phyloP scores from a whole-genome alignment of 2,797 vertebrate species.

The Meriones psammophilus region DNA sequence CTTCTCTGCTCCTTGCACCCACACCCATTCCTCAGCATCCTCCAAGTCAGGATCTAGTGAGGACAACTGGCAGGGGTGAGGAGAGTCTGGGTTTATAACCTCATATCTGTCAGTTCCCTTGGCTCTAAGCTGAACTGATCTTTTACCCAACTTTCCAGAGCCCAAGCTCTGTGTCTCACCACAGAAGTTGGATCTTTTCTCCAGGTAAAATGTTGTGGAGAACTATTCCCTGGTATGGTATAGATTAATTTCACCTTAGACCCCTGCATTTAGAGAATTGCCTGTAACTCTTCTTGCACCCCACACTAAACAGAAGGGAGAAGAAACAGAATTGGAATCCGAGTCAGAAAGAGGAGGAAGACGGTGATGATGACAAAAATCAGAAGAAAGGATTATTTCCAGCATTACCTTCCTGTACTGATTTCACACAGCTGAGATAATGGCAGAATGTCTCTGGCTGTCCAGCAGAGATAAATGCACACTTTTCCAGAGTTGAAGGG shows the following conservation, averaged over 20 bases:
- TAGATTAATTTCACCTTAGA: neutral
- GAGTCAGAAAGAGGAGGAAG: neutral
- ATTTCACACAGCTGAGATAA: neutral
- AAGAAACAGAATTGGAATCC: neutral
- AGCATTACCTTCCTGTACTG: neutral
- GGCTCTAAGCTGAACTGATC: neutral
- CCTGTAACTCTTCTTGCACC: neutral
- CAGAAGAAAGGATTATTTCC: neutral
- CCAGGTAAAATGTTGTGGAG: neutral
- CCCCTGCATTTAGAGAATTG: constrained; percentile 2
- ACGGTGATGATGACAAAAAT: neutral
- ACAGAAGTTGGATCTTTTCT: neutral
- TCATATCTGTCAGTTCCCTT: neutral
- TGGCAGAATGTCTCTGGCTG: neutral
- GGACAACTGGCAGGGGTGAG: neutral
- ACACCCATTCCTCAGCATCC: neutral
- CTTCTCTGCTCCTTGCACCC: neutral
- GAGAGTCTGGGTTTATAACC: neutral
- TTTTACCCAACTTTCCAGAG: neutral
- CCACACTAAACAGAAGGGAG: neutral
- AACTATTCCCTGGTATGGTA: neutral
- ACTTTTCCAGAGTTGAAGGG: neutral
- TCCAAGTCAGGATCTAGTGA: neutral
- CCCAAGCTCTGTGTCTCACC: neutral
- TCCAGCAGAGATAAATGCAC: neutral